These are phyloP conservation scores for Mylabris phalerata DNA, from an alignment of 1,140 invertebrate genomes.

Conservation along the genomic window DNA sequence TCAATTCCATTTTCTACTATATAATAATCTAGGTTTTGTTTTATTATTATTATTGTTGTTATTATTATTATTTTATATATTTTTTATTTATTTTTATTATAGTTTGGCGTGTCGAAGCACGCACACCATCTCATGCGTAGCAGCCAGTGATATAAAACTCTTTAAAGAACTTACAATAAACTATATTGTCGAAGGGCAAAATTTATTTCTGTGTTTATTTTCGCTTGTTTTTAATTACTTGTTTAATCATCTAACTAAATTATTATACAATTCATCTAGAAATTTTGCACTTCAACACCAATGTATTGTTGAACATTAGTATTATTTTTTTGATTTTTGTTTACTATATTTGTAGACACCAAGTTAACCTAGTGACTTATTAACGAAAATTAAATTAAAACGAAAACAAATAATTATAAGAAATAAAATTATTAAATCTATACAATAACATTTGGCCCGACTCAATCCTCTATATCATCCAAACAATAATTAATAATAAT, in stretches of 20 bases:
- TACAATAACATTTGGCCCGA: no score
- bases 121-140: conserved; percentile 22
- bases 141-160: conserved; percentile 34
- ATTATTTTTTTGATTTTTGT: not conserved
- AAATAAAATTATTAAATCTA: no score
- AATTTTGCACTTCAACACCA: conserved; percentile 15
- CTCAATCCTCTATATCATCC: no score
- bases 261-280: conserved; percentile 11
- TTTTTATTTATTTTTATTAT: conserved; percentile 1
- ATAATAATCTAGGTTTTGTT: conserved; percentile 34
- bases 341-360: not conserved
- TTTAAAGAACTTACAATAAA: conserved; percentile 8
- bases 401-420: no score
- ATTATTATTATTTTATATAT: no score
- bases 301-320: not conserved
- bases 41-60: conserved; percentile 2
- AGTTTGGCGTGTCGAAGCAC: conserved; percentile 21
- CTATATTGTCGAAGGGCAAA: conserved; percentile 13
- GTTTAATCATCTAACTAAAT: conserved; percentile 2
- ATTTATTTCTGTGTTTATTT: conserved; percentile 25
- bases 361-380: no score
- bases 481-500: no score
- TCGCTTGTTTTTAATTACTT: conserved; percentile 1
- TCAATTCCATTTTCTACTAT: conserved; percentile 39
- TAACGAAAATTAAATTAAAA: no score